Percentiles rank a stretch among this genome's conserved stretches.
These are phyloP conservation scores for Monomorium pharaonis DNA, from an alignment of 1,140 invertebrate genomes.

Conservation along the genomic window DNA sequence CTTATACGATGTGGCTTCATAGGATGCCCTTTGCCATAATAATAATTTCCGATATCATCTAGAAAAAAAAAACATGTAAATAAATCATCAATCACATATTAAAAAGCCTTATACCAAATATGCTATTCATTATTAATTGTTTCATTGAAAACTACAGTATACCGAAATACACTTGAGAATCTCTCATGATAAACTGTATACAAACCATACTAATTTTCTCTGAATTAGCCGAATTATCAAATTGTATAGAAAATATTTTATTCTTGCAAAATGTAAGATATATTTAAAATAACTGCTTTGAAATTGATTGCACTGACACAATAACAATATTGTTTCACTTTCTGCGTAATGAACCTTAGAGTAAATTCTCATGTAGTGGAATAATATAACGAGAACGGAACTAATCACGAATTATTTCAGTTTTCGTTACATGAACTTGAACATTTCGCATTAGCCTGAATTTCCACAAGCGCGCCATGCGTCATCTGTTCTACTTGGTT, in stretches of 20 bases:
- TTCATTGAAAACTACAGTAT: constrained; percentile 99
- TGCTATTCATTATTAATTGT: constrained; percentile 99
- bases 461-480: too few species aligned
- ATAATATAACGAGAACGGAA: too few species aligned
- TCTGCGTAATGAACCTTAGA: too few species aligned
- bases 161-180: constrained; percentile 55
- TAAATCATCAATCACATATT: constrained; percentile 95
- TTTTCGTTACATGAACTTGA: too few species aligned
- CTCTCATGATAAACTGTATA: constrained; percentile 89
- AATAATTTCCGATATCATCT: constrained; percentile 99
- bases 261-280: neutral
- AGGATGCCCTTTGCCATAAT: constrained; percentile 99
- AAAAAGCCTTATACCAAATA: constrained; percentile 98
- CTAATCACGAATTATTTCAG: too few species aligned
- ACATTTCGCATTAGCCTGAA: too few species aligned
- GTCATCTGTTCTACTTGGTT: too few species aligned
- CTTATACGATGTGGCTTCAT: constrained; percentile 99
- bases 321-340: too few species aligned
- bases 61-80: constrained; percentile 87
- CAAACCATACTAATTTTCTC: neutral
- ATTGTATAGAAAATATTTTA: neutral
- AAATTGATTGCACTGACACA: neutral
- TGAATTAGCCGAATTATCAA: neutral
- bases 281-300: neutral
- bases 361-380: too few species aligned